Evolutionary conservation across 2,797 vertebrate genomes (phyloP).

Genomic region (Thamnophis elegans): DNA sequence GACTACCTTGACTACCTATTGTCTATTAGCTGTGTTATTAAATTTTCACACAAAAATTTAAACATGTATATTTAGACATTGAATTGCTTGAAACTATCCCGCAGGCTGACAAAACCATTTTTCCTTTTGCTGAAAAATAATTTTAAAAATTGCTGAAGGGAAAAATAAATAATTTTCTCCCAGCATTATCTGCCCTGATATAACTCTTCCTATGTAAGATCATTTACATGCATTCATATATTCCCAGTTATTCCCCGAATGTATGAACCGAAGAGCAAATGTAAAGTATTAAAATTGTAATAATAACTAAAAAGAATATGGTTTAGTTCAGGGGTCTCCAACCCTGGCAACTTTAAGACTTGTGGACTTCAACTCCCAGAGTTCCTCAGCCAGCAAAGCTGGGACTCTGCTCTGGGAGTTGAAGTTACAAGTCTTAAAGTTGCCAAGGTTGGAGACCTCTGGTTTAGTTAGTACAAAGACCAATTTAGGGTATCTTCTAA

Average conservation of each 20-base stretch:
- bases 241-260: not conserved
- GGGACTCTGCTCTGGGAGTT: no score
- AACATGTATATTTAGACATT: not conserved
- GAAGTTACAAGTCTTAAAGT: no score
- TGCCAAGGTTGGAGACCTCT: no score
- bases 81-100: no score
- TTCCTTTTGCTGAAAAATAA: not conserved
- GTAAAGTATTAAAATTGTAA: not conserved
- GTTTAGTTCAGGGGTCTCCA: not conserved
- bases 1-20: not conserved
- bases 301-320: not conserved
- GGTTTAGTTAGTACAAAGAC: not conserved
- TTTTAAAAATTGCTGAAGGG: no score
- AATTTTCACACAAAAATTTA: not conserved
- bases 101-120: not conserved
- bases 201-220: not conserved
- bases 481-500: not conserved
- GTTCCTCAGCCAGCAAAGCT: no score
- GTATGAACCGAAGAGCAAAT: not conserved
- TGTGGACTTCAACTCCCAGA: no score
- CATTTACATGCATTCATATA: not conserved
- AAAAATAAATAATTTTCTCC: no score
- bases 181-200: not conserved
- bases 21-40: not conserved
- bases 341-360: no score